These are phyloP conservation scores for Cettia cetti DNA, from an alignment of 2,113 vertebrate species.

Conservation along the genomic window DNA sequence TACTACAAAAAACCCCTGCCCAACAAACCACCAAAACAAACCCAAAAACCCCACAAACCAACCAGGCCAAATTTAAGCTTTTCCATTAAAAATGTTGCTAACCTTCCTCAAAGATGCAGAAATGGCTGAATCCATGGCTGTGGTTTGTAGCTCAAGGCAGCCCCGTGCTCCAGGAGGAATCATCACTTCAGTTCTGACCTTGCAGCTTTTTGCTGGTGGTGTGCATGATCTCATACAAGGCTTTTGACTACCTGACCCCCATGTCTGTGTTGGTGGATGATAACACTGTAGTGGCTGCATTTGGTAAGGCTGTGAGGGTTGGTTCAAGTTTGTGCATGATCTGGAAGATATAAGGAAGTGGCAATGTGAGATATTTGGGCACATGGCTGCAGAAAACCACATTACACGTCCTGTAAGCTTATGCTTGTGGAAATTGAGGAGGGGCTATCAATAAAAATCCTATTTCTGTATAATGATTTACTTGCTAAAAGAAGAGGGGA, in stretches of 20 bases:
- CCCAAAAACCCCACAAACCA: background rate
- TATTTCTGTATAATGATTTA: background rate
- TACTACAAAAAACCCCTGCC: background rate
- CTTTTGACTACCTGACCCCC: background rate
- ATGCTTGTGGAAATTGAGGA: background rate
- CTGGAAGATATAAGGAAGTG: background rate
- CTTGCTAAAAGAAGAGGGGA: background rate
- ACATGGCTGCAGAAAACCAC: background rate
- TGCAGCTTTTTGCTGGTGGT: background rate
- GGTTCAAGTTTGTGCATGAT: background rate
- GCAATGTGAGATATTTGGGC: background rate
- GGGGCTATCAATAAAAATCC: background rate
- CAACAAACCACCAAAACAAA: too few species aligned
- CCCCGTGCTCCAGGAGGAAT: background rate
- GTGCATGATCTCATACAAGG: background rate
- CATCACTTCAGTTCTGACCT: background rate
- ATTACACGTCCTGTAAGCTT: background rate
- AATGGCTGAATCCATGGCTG: background rate
- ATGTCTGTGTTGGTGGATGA: background rate
- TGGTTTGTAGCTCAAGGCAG: background rate
- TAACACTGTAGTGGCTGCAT: background rate
- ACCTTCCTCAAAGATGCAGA: background rate
- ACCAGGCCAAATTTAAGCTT: background rate
- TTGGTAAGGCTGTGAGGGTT: background rate
- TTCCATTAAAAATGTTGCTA: background rate